Conservation (phyloP, 2,888 invertebrate genomes). For the Agrotis ipsilon region DNA sequence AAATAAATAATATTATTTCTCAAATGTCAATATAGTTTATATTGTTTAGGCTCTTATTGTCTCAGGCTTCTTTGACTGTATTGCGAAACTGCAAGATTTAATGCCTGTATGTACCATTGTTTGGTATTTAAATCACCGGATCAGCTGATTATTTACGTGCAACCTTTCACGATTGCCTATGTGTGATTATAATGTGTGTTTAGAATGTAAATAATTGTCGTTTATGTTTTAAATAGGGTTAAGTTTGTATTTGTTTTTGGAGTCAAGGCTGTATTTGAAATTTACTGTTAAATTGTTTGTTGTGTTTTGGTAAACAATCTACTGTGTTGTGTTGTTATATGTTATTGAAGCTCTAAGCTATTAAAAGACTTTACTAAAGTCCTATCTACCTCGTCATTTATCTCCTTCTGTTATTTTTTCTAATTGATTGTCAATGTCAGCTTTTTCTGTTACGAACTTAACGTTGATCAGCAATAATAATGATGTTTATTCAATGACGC, state of each 20-base stretch:
- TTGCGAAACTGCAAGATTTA: slow-evolving; percentile 71
- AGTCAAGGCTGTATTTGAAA: slow-evolving; percentile 20
- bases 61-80: slow-evolving; percentile 48
- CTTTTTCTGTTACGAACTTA: slow-evolving; percentile 11
- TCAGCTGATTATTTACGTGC: slow-evolving; percentile 85
- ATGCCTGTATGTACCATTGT: slow-evolving; percentile 79
- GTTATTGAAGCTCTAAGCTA: not conserved
- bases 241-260: slow-evolving; percentile 15
- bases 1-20: slow-evolving; percentile 65
- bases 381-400: not conserved
- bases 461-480: not conserved
- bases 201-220: slow-evolving; percentile 55
- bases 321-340: not conserved
- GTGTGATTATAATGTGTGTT: slow-evolving; percentile 64
- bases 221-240: slow-evolving; percentile 38
- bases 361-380: slow-evolving; percentile 2
- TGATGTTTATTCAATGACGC: not conserved
- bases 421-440: slow-evolving; percentile 8
- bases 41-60: slow-evolving; percentile 64
- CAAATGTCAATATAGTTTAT: slow-evolving; percentile 83
- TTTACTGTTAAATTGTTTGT: slow-evolving; percentile 1
- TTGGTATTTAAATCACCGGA: slow-evolving; percentile 87
- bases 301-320: not conserved
- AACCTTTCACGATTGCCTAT: slow-evolving; percentile 88
- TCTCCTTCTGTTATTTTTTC: not conserved